A percentile compares a stretch with the other conserved stretches of the same genome.
Evolutionary conservation across 1,140 invertebrate species (phyloP).

Genomic region (Hyles euphorbiae): DNA sequence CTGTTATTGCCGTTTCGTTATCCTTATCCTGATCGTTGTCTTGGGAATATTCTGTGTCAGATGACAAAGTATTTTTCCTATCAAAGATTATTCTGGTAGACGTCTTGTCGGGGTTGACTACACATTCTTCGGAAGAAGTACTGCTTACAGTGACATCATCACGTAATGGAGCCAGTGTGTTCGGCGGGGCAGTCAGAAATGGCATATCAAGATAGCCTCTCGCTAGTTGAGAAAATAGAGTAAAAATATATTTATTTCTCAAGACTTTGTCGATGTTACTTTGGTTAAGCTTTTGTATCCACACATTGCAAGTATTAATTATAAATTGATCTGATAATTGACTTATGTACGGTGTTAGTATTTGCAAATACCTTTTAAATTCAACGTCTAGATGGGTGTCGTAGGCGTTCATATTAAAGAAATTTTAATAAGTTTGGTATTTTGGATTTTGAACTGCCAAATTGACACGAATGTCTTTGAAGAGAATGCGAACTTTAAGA

Average conservation of each 20-base stretch:
- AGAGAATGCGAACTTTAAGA: neutral
- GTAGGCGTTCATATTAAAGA: slow-evolving; percentile 43
- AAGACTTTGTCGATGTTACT: slow-evolving; percentile 43
- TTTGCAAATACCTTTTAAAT: slow-evolving; percentile 56
- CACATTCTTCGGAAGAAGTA: slow-evolving; percentile 43
- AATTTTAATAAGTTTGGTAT: slow-evolving; percentile 7
- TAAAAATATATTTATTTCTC: slow-evolving; percentile 57
- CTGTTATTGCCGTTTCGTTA: slow-evolving; percentile 1
- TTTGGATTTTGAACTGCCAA: slow-evolving; percentile 9
- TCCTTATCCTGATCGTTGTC: slow-evolving; percentile 12
- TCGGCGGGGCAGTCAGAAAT: slow-evolving; percentile 37
- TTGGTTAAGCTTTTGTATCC: slow-evolving; percentile 51
- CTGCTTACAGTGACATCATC: slow-evolving; percentile 34
- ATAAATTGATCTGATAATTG: slow-evolving; percentile 40
- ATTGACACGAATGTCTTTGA: neutral
- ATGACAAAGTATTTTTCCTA: slow-evolving; percentile 19
- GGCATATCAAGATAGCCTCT: slow-evolving; percentile 49
- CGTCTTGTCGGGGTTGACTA: slow-evolving; percentile 34
- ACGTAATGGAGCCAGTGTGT: slow-evolving; percentile 24
- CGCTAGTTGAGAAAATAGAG: slow-evolving; percentile 53
- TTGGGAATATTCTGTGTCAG: slow-evolving; percentile 16
- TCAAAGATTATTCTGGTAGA: slow-evolving; percentile 31
- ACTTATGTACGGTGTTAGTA: slow-evolving; percentile 47
- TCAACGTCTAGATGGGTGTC: slow-evolving; percentile 46
- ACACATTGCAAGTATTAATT: slow-evolving; percentile 49